A percentile compares a stretch with the other conserved stretches of the same genome.
These are phyloP conservation scores for Gymnoscelis rufifasciata DNA, from an alignment of 2,888 invertebrate genomes.

Conservation along the genomic window DNA sequence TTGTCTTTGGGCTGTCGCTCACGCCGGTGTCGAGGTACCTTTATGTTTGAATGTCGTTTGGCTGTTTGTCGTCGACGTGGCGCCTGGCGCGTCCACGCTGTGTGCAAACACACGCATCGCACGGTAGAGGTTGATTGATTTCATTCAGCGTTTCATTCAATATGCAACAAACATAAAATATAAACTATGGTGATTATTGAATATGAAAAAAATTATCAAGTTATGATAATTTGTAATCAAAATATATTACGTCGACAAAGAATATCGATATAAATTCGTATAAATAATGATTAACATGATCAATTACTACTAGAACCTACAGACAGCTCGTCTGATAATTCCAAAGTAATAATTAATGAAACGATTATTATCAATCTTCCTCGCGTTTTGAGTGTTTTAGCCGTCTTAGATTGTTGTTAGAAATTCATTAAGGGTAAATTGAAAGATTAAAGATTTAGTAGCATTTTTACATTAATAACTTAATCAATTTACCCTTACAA, in stretches of 20 bases:
- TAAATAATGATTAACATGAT: no score
- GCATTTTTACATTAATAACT: background rate
- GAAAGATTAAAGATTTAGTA: constrained; percentile 11
- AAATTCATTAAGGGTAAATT: constrained; percentile 50
- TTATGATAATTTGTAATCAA: no score
- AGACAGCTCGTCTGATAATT: no score
- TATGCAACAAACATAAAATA: no score
- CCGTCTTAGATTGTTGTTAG: constrained; percentile 43
- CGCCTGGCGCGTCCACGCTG: constrained; percentile 61
- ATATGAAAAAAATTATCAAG: no score
- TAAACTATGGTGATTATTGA: no score
- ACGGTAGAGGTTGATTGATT: constrained; percentile 70
- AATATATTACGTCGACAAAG: no score
- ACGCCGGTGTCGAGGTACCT: constrained; percentile 65
- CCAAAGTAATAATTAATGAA: no score
- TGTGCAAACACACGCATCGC: constrained; percentile 49
- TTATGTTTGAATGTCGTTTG: constrained; percentile 60
- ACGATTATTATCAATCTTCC: constrained; percentile 61
- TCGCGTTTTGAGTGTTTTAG: constrained; percentile 47
- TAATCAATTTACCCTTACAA: constrained; percentile 53
- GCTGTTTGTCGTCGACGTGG: constrained; percentile 74
- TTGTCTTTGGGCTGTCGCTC: constrained; percentile 72
- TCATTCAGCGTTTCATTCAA: no score
- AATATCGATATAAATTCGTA: no score
- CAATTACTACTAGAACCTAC: no score